Evolutionary conservation across 2,888 invertebrate genomes (phyloP).

Genomic region (Drosophila eohydei): DNA sequence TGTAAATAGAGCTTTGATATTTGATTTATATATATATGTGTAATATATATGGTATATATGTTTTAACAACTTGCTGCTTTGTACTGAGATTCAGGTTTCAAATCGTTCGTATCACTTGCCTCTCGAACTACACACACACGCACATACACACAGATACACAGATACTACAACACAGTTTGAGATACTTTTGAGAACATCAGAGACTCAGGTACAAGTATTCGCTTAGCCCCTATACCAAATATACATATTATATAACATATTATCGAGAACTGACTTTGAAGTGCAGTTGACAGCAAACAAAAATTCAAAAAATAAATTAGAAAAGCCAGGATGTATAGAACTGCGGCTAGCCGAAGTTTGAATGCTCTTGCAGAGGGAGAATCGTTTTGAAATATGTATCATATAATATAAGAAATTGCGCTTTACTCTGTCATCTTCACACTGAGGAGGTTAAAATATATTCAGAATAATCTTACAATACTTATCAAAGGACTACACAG

Average conservation of each 20-base stretch:
- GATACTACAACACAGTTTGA: constrained; percentile 32
- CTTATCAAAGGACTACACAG: not conserved
- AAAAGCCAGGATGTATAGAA: not conserved
- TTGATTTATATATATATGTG: constrained; percentile 9
- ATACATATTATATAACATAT: constrained; percentile 8
- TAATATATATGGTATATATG: constrained; percentile 18
- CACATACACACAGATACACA: constrained; percentile 15
- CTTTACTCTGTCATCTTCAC: not conserved
- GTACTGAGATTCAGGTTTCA: constrained; percentile 76
- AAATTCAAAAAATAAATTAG: not conserved
- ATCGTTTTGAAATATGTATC: not conserved
- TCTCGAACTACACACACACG: constrained; percentile 33
- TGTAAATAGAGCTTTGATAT: constrained; percentile 16
- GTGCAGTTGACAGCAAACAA: constrained; percentile 36
- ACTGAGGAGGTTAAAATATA: not conserved
- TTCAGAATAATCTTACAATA: not conserved
- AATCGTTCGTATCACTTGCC: constrained; percentile 58
- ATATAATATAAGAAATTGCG: not conserved
- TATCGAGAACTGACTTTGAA: not conserved
- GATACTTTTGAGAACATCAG: constrained; percentile 67
- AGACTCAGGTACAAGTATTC: constrained; percentile 73
- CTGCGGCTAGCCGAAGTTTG: not conserved
- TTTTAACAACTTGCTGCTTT: constrained; percentile 56
- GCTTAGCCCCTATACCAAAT: constrained; percentile 22
- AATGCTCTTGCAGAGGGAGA: not conserved